These are phyloP conservation scores for Mormyrops attenuatus DNA, from an alignment of 2,797 vertebrate genomes.

Conservation along the genomic window DNA sequence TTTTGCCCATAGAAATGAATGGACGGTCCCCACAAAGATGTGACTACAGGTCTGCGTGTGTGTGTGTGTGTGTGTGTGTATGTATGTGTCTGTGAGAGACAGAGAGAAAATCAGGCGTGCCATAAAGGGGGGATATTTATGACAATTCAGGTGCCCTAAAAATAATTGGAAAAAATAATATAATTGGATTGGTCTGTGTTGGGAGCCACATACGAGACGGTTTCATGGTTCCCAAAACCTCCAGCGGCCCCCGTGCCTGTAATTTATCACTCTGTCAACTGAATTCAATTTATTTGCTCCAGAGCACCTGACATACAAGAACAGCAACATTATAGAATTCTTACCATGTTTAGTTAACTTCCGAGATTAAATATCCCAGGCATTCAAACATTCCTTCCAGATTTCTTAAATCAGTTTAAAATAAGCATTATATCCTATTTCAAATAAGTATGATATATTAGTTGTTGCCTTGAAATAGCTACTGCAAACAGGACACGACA, in stretches of 20 bases:
- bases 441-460: background rate
- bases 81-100: background rate
- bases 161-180: background rate
- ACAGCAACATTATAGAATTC: background rate
- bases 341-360: background rate
- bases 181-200: background rate
- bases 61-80: background rate
- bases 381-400: background rate
- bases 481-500: too few species aligned
- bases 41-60: too few species aligned
- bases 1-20: too few species aligned
- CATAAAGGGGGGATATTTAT: background rate
- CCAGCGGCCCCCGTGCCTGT: background rate
- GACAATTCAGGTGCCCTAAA: background rate
- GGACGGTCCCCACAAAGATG: too few species aligned
- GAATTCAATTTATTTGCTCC: background rate
- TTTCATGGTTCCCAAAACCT: background rate
- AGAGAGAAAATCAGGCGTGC: background rate
- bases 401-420: background rate
- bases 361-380: background rate
- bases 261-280: background rate
- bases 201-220: background rate
- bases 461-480: background rate
- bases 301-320: background rate
- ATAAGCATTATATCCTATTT: too few species aligned